Conservation (phyloP, 2,797 vertebrate genomes). For the Podarcis lilfordi region DNA sequence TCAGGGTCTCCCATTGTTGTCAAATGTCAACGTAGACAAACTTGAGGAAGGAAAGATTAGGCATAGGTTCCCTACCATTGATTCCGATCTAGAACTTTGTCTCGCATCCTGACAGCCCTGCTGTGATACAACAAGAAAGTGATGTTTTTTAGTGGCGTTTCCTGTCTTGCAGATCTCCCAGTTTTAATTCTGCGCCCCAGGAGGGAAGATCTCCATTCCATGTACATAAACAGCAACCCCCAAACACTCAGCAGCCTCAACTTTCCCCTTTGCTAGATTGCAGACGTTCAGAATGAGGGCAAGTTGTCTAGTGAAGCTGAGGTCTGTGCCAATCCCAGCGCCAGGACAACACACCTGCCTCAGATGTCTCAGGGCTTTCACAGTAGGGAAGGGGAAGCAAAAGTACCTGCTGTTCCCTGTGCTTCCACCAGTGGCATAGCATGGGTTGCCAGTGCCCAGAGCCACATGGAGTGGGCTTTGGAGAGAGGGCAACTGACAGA, state of each 20-base stretch:
- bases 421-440: too few species aligned
- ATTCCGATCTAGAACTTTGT: not conserved
- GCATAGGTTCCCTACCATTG: too few species aligned
- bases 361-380: not conserved
- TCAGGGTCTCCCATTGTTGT: not conserved
- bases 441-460: too few species aligned
- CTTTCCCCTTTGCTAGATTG: not conserved
- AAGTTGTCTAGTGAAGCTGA: not conserved
- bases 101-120: not conserved
- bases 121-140: too few species aligned
- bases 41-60: not conserved
- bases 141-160: not conserved
- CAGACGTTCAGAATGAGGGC: not conserved
- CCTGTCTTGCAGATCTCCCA: not conserved
- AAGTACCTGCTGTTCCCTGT: not conserved
- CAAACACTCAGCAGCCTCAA: too few species aligned
- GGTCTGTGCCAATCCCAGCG: not conserved
- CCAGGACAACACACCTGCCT: not conserved
- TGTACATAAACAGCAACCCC: not conserved
- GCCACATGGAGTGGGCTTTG: too few species aligned
- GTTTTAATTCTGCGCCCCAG: not conserved
- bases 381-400: not conserved
- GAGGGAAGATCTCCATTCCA: not conserved
- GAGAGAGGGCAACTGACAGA: too few species aligned
- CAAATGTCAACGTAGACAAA: not conserved